A percentile compares a stretch with the other conserved stretches of the same genome.
These are phyloP conservation scores for Cylloceria caligata DNA, from an alignment of 2,888 invertebrate genomes.

Conservation along the genomic window DNA sequence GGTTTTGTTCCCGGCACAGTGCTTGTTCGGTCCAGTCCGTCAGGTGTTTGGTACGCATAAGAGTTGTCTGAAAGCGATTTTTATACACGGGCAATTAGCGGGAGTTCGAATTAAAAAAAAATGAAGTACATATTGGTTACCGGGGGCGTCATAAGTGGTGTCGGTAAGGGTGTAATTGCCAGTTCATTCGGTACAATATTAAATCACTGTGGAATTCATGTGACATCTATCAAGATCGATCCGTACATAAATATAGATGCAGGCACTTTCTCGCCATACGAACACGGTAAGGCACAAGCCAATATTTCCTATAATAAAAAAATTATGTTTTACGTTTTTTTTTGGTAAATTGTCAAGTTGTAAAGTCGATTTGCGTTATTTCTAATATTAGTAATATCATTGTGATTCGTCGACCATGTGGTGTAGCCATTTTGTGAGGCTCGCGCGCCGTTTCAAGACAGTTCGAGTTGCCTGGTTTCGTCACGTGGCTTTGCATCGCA, in stretches of 20 bases:
- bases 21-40: conserved; percentile 68
- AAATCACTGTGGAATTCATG: conserved; percentile 97
- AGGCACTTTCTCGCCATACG: conserved; percentile 99
- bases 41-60: conserved; percentile 67
- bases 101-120: conserved; percentile 10
- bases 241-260: conserved; percentile 99
- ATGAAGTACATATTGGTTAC: conserved; percentile 99
- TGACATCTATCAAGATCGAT: conserved; percentile 99
- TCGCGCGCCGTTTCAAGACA: conserved; percentile 46
- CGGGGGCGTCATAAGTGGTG: conserved; percentile 99
- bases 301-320: conserved; percentile 2
- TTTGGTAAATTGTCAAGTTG: not conserved
- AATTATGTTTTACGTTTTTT: not conserved
- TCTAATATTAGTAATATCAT: conserved; percentile 11
- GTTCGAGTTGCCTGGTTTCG: conserved; percentile 9
- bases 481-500: conserved; percentile 18
- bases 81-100: not conserved
- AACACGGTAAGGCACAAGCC: conserved; percentile 92
- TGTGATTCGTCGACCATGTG: conserved; percentile 69
- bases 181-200: conserved; percentile 98
- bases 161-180: conserved; percentile 98
- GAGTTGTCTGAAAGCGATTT: not conserved
- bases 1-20: conserved; percentile 63
- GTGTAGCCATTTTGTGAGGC: conserved; percentile 73
- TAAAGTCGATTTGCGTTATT: not conserved